Percentiles rank a stretch among this genome's conserved stretches.
Conservation (phyloP, 2,797 vertebrate genomes). For the Ctenopoma kingsleyae region DNA sequence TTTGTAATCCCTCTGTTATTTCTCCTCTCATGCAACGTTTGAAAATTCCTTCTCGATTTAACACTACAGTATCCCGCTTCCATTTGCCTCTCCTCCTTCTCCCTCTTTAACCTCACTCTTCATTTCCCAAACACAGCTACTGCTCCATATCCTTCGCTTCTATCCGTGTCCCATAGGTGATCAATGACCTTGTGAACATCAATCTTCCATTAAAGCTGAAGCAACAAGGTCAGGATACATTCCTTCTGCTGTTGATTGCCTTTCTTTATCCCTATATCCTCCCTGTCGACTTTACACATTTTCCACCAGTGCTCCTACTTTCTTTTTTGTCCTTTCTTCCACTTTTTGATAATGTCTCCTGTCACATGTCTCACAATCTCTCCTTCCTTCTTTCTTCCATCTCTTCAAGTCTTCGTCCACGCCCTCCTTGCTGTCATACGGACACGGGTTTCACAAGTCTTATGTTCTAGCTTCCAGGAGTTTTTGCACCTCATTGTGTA, state of each 20-base stretch:
- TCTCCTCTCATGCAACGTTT: not conserved
- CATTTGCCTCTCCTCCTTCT: not conserved
- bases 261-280: constrained; percentile 14
- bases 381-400: not conserved
- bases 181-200: constrained; percentile 77
- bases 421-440: constrained; percentile 1
- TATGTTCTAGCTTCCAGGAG: no score
- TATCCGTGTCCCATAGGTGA: constrained; percentile 61
- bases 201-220: constrained; percentile 81
- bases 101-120: constrained; percentile 18
- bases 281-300: not conserved
- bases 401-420: not conserved
- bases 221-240: constrained; percentile 58
- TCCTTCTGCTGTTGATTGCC: constrained; percentile 25
- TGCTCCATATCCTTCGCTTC: constrained; percentile 23
- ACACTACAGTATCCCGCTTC: not conserved
- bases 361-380: not conserved
- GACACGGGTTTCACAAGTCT: not conserved
- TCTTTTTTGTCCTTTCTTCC: not conserved
- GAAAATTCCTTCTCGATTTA: constrained; percentile 8
- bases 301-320: not conserved
- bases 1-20: not conserved
- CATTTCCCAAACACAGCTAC: constrained; percentile 38
- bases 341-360: not conserved
- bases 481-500: no score